These are phyloP conservation scores for Brachyhypopomus occidentalis DNA, from an alignment of 2,113 vertebrate species.

Conservation along the genomic window DNA sequence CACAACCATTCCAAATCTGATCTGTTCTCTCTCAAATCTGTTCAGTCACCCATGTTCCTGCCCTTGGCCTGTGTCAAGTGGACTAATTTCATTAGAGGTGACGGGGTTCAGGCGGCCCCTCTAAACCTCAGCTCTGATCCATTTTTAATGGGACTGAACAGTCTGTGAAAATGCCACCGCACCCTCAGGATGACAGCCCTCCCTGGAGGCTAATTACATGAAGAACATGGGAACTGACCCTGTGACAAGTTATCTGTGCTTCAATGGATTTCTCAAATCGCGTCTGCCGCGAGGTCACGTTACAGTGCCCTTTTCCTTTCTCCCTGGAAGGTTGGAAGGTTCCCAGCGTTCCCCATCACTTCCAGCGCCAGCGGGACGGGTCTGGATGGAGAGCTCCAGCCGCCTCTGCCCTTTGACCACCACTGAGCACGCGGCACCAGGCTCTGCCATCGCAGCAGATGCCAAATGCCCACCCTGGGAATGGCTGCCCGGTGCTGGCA, in stretches of 20 bases:
- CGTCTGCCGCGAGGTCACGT: conserved; percentile 75
- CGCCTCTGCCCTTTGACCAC: conserved; percentile 22
- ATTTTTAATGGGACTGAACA: conserved; percentile 73
- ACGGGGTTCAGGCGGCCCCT: conserved; percentile 59
- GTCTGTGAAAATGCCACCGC: conserved; percentile 78
- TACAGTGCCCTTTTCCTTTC: conserved; percentile 42
- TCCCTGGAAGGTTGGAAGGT: conserved; percentile 37
- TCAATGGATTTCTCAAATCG: conserved; percentile 77
- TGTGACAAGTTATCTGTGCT: conserved; percentile 64
- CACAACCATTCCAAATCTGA: conserved; percentile 11
- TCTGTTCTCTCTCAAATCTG: conserved; percentile 15
- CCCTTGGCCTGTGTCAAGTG: conserved; percentile 60
- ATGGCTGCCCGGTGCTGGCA: not conserved
- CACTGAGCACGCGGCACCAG: conserved; percentile 27
- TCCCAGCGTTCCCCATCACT: conserved; percentile 53
- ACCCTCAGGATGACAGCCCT: conserved; percentile 62
- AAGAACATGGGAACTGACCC: conserved; percentile 66
- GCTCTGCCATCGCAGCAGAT: not conserved
- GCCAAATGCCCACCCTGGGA: conserved; percentile 2
- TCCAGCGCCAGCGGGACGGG: conserved; percentile 31
- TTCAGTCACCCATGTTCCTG: conserved; percentile 13
- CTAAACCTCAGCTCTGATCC: conserved; percentile 69
- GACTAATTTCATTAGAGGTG: conserved; percentile 72
- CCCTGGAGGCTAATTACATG: conserved; percentile 71
- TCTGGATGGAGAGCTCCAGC: not conserved